Base-by-base conservation (phyloP, 2,797 vertebrate genomes). In the Chrysocyon brachyurus region DNA sequence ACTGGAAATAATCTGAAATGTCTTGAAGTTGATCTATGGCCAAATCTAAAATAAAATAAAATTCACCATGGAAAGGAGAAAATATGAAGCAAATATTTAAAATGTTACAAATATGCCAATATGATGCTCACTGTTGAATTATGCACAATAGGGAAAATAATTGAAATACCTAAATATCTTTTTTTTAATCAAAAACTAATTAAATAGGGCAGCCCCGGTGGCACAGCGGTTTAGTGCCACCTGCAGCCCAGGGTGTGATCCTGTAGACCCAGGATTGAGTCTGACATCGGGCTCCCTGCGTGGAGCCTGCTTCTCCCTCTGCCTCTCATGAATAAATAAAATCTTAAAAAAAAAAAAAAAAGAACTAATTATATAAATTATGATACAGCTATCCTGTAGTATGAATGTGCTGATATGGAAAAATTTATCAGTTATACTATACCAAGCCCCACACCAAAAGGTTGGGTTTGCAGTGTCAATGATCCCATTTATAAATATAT, bases 41-140 rank as follows among this genome's bases (percentile, higher is more conserved):
- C 64, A 94, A 77, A 77, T 66, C 28, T 73, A 77, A 90, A 89
- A 66, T 73, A 68, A 85, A 89, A 33, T 56, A 59, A 85, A 86
- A 78, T 40, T 79, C 10, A 90, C 61, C 54, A 52, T 40, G 17
- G 12, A 59, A 94, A 77, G 77, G 54, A 78, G 11, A 79, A 72
- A 66, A 54, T 15, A 73, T 24, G 31, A 63, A 88, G 28, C 49
- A 87, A 73, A 28, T 52, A 87, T 56, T 2, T 33, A 46, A 73
- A 56, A 87, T 73, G 46, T 91, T 72, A 40, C 15, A 81, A 79
- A 84, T 46, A 56, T 40, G 40, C 63, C 82, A 46, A n/a, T 72
- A 59, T 33, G 46, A 72, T 81, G 33, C 21, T 83, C 49, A 81
- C 21, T 90, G 54, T 26, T 70, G 26, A 91, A 72, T 2, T 77